A percentile compares a stretch with the other conserved stretches of the same genome.
These are phyloP conservation scores for Caretta caretta DNA, from an alignment of 2,113 vertebrate species.

Conservation along the genomic window DNA sequence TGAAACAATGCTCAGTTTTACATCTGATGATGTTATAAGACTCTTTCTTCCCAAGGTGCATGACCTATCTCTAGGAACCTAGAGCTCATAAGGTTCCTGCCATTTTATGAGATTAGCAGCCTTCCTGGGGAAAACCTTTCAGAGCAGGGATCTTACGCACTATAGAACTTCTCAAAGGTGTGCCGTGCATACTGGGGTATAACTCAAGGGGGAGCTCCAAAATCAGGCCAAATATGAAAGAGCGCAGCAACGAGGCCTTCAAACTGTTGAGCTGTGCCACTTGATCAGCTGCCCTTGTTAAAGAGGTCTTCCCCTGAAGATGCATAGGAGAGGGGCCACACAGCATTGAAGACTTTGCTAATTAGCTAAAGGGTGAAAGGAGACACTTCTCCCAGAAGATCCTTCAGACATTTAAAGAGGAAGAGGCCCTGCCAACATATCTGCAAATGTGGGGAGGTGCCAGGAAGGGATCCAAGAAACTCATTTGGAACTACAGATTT, in stretches of 20 bases:
- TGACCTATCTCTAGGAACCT: background rate
- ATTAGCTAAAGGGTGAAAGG: background rate
- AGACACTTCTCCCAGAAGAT: background rate
- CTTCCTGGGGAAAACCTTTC: background rate
- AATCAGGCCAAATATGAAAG: background rate
- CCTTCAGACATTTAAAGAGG: fast-evolving
- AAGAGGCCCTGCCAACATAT: fast-evolving
- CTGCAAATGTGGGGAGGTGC: background rate
- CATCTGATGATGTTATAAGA: background rate
- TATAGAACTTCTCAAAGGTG: background rate
- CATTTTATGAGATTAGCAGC: background rate
- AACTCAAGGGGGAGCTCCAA: background rate
- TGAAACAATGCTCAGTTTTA: background rate
- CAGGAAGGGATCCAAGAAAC: background rate
- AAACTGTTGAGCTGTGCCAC: fast-evolving
- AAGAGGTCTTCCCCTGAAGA: background rate
- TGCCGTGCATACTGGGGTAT: fast-evolving
- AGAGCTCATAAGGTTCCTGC: background rate
- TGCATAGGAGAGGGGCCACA: background rate
- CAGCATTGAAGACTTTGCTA: background rate
- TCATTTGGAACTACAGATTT: background rate
- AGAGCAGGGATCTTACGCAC: fast-evolving
- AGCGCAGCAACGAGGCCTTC: background rate
- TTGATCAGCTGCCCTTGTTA: background rate
- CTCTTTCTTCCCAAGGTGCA: background rate